Conservation (phyloP, 92 coral and sea anemone genomes). For the Phymanthus crucifer region DNA sequence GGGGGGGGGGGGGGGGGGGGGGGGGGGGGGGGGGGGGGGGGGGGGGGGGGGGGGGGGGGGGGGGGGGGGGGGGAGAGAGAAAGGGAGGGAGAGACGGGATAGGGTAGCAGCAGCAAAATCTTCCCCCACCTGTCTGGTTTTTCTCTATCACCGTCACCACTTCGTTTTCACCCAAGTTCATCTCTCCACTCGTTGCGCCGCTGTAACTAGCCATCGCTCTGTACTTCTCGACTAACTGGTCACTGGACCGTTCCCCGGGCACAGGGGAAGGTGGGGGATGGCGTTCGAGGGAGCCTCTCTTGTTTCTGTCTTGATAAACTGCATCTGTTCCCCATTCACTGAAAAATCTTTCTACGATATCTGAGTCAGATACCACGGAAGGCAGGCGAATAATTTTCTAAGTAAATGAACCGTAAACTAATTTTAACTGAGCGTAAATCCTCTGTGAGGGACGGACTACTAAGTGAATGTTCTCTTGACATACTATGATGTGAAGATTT, state of each 20-base stretch:
- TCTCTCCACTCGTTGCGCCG: constrained; percentile 80
- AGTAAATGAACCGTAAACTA: not conserved
- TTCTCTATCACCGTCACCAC: constrained; percentile 93
- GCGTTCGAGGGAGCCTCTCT: not conserved
- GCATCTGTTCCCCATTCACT: constrained; percentile 96
- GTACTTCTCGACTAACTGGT: constrained; percentile 62
- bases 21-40: too few relatives aligned
- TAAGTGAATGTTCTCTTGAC: too few relatives aligned
- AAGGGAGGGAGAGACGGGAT: not conserved
- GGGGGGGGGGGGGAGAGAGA: too few relatives aligned
- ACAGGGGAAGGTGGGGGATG: not conserved
- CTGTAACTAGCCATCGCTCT: constrained; percentile 72
- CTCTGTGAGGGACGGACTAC: too few relatives aligned
- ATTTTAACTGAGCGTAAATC: not conserved
- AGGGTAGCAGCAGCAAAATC: too few relatives aligned
- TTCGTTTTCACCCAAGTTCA: constrained; percentile 69
- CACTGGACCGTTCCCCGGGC: constrained; percentile 23
- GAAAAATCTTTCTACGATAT: constrained; percentile 85
- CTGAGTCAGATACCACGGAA: constrained; percentile 76
- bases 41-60: too few relatives aligned
- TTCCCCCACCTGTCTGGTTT: constrained; percentile 83
- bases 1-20: too few relatives aligned
- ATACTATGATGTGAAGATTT: too few relatives aligned
- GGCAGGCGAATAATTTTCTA: constrained; percentile 86
- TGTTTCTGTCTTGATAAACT: constrained; percentile 5